A percentile compares a stretch with the other conserved stretches of the same genome.
Conservation (phyloP, 2,113 vertebrate species). For the Anolis sagrei region DNA sequence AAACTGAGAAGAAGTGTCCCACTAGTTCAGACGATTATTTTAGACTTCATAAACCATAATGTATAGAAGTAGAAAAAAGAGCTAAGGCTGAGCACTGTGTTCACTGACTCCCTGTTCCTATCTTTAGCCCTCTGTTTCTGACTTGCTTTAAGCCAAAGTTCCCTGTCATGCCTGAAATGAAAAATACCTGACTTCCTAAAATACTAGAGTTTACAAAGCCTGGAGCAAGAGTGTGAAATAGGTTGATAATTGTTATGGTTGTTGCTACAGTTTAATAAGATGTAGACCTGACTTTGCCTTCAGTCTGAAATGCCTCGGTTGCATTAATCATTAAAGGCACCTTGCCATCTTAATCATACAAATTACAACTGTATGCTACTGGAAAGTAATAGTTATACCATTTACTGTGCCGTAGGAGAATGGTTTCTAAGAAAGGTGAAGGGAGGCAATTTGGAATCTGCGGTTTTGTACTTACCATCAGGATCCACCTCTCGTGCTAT, state of each 20-base stretch:
- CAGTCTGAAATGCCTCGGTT: constrained; percentile 15
- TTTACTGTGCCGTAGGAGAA: not conserved
- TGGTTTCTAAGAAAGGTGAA: not conserved
- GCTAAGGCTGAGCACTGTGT: not conserved
- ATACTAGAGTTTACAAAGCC: not conserved
- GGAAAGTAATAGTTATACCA: not conserved
- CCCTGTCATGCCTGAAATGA: not conserved
- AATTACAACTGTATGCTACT: not conserved
- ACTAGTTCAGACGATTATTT: not conserved
- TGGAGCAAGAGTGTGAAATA: not conserved
- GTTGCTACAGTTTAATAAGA: not conserved
- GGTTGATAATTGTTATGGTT: not conserved
- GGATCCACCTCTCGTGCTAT: constrained; percentile 95
- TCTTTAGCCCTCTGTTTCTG: not conserved
- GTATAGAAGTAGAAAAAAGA: not conserved
- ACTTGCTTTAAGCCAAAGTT: not conserved
- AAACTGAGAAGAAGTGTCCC: not conserved
- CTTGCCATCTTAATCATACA: not conserved
- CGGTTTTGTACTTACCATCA: constrained; percentile 83
- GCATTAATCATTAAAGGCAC: not conserved
- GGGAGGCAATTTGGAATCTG: not conserved
- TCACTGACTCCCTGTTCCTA: not conserved
- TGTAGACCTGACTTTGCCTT: not conserved
- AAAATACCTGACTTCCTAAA: not conserved
- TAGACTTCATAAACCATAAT: not conserved